Evolutionary conservation across 2,888 invertebrate genomes (phyloP), one percentile per base, ranked within the genome.

Genomic region (Andricus quercusramuli): DNA sequence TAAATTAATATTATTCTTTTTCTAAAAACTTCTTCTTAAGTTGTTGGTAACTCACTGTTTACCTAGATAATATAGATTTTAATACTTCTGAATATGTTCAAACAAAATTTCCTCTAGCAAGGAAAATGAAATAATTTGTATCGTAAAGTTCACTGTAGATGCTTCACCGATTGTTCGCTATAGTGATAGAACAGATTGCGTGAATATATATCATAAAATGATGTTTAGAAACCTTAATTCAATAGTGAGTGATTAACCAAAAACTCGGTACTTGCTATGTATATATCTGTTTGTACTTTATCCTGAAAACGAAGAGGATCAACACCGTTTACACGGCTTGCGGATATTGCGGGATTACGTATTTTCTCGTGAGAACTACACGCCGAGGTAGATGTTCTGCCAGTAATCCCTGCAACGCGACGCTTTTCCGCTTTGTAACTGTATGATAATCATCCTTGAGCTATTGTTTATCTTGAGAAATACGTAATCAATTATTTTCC

Each of bases 311-410:
- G 29, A 2, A n/a, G 41, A 25, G 44, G 25, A 65, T 56, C n/a
- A 56, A 56, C 65, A 65, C 29, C 29, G 47, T 70, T 47, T 70
- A 70, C 70, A 70, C 70, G 70, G 47, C 47, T 70, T 70, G 29
- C 51, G 51, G 51, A 70, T 70, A 70, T 29, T 70, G 70, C 11
- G 65, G 65, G 65, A 65, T 65, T 65, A 37, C 65, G 37, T 37
- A 65, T 65, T 56, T 56, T 56, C n/a, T 56, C 56, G 47, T 44
- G 68, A 68, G 44, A 37, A 37, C 37, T 66, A 66, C 20, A 41
- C 44, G 41, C 41, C 13, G 32, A n/a, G 47, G 25, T 47, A 44
- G 68, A 68, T 47, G 47, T 47, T 25, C 25, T 9, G 44, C 51
- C 44, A 29, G 68, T 51, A 70, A 70, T 70, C 70, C 51, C 67